Conservation (phyloP, 64 coral and sea anemone genomes). For the Pachyseris speciosa region DNA sequence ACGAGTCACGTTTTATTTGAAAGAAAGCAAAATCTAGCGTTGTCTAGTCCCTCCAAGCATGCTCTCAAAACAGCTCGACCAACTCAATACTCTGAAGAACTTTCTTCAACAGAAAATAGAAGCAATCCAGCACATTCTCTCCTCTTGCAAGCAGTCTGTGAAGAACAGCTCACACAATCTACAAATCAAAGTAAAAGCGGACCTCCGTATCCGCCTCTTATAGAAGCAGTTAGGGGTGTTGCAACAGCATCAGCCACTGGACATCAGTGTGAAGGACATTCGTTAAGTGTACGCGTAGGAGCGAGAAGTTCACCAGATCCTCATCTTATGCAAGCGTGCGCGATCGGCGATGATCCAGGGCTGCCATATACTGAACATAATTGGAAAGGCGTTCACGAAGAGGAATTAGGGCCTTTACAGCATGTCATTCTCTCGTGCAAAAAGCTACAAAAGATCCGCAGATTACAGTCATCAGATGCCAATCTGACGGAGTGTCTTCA, state of each 20-base stretch:
- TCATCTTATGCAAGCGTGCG: neutral
- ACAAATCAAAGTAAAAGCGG: neutral
- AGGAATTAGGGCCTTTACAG: neutral
- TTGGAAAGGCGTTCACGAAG: neutral
- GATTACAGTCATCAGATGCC: neutral
- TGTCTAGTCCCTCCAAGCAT: neutral
- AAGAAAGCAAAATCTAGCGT: neutral
- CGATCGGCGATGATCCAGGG: neutral
- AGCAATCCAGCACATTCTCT: neutral
- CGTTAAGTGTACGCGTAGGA: neutral
- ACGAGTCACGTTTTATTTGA: neutral
- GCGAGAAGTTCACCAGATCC: neutral
- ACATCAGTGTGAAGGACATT: neutral
- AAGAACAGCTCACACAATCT: neutral
- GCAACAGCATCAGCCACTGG: neutral
- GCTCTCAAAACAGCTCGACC: neutral
- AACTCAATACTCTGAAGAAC: neutral
- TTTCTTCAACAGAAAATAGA: too few species aligned
- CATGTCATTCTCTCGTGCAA: neutral
- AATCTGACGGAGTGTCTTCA: neutral
- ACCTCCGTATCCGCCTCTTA: neutral
- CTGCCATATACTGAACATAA: neutral
- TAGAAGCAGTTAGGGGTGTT: neutral
- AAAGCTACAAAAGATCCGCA: neutral
- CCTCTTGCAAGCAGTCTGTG: neutral